Evolutionary conservation across 1,140 invertebrate genomes (phyloP).

Genomic region (Liolophura sinensis): DNA sequence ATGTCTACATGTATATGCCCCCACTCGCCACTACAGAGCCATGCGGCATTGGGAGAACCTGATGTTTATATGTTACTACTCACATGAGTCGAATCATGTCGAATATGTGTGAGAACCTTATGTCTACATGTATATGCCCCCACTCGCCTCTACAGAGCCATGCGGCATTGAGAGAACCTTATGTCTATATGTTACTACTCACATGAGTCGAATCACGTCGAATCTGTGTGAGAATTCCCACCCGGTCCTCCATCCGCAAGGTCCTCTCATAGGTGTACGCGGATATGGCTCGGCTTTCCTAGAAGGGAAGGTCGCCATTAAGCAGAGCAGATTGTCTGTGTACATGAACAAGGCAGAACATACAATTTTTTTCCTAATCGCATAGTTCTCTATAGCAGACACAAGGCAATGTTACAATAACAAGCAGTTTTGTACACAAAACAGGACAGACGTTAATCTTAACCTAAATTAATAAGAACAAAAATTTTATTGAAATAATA

Average conservation of each 20-base stretch:
- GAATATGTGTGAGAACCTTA: neutral
- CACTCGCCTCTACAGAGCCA: neutral
- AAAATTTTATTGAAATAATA: neutral
- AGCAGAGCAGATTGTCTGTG: neutral
- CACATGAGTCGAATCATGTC: neutral
- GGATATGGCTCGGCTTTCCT: slow-evolving; percentile 90
- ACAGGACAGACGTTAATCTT: neutral
- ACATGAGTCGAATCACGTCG: slow-evolving; percentile 16
- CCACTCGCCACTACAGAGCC: neutral
- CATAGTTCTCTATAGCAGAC: too few relatives aligned
- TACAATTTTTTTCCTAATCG: too few relatives aligned
- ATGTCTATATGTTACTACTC: slow-evolving; percentile 4
- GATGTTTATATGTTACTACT: slow-evolving; percentile 1
- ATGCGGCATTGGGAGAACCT: neutral
- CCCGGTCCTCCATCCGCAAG: slow-evolving; percentile 97
- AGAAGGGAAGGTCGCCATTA: neutral
- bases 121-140: slow-evolving; percentile 6
- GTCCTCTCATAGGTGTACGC: slow-evolving; percentile 98
- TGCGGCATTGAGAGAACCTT: neutral
- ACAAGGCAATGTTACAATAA: neutral
- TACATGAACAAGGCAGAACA: neutral
- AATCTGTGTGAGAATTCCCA: slow-evolving; percentile 91
- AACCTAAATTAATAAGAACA: neutral
- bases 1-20: too few relatives aligned
- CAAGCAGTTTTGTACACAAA: neutral